A percentile compares a stretch with the other conserved stretches of the same genome.
Evolutionary conservation across 2,797 vertebrate species (phyloP).

Genomic region (Furcifer pardalis): DNA sequence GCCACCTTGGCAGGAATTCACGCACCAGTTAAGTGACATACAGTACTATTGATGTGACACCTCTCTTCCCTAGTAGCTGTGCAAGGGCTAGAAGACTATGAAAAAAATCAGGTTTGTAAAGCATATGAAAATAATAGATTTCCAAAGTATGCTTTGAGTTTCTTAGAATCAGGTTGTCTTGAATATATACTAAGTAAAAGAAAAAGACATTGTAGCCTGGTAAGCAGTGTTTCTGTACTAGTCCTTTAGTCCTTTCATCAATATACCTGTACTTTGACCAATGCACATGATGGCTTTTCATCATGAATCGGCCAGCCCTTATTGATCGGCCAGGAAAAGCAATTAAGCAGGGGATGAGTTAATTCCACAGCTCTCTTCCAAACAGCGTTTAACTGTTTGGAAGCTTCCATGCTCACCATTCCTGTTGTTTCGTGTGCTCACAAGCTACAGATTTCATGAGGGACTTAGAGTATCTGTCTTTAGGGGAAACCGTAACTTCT

Average conservation of each 20-base stretch:
- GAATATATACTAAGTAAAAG: conserved; percentile 16
- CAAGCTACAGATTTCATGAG: neutral
- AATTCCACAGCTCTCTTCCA: neutral
- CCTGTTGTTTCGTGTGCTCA: neutral
- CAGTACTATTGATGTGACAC: neutral
- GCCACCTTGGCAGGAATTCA: neutral
- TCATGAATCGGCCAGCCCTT: neutral
- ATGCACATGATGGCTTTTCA: neutral
- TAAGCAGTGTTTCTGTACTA: neutral
- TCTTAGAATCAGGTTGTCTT: conserved; percentile 27
- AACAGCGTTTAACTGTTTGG: conserved; percentile 31
- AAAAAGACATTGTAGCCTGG: conserved; percentile 13
- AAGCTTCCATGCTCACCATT: conserved; percentile 3
- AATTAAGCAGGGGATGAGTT: conserved; percentile 25
- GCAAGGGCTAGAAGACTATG: neutral
- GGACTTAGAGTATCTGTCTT: neutral
- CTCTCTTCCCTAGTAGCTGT: neutral
- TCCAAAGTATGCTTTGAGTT: neutral
- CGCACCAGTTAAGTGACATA: neutral
- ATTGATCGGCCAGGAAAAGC: conserved; percentile 33
- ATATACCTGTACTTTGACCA: conserved; percentile 14
- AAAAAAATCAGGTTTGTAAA: conserved; percentile 25
- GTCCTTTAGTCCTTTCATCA: conserved; percentile 12
- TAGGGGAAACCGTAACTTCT: neutral
- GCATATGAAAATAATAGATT: neutral